Percentiles rank a stretch among this genome's conserved stretches.
These are phyloP conservation scores for Vanessa tameamea DNA, from an alignment of 1,140 invertebrate genomes.

Conservation along the genomic window DNA sequence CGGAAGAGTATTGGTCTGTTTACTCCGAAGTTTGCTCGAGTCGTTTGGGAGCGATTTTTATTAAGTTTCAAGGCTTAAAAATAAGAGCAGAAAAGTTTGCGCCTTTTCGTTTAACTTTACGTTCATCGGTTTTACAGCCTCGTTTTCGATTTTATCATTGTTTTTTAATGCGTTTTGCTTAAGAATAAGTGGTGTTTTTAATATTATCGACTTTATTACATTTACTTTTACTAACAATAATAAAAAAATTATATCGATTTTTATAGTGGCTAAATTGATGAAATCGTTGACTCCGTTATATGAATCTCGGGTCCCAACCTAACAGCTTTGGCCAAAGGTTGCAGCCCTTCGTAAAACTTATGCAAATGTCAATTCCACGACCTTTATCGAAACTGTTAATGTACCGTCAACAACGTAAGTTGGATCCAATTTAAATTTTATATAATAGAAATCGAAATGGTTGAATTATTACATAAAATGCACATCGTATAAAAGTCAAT, in stretches of 20 bases:
- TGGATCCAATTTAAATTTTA: not conserved
- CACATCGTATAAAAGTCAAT: no score
- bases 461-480: not conserved
- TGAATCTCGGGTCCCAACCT: slow-evolving; percentile 4
- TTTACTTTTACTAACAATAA: slow-evolving; percentile 18
- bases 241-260: slow-evolving; percentile 12
- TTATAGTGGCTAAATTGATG: not conserved
- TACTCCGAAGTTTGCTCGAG: slow-evolving; percentile 60
- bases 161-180: slow-evolving; percentile 43
- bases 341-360: slow-evolving; percentile 25
- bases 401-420: slow-evolving; percentile 9
- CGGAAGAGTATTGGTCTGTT: slow-evolving; percentile 63
- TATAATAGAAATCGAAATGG: not conserved
- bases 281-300: slow-evolving; percentile 2
- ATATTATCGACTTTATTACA: slow-evolving; percentile 8
- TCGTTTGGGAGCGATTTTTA: slow-evolving; percentile 75
- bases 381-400: slow-evolving; percentile 17
- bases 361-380: slow-evolving; percentile 29
- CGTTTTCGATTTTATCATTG: slow-evolving; percentile 53
- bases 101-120: slow-evolving; percentile 53
- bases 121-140: slow-evolving; percentile 55
- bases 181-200: slow-evolving; percentile 25
- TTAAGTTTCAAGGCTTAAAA: slow-evolving; percentile 62
- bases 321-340: slow-evolving; percentile 23
- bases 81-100: slow-evolving; percentile 24